Percentiles rank a stretch among this genome's conserved stretches.
Evolutionary conservation across 2,888 invertebrate species (phyloP).

Genomic region (Horisme vitalbata): DNA sequence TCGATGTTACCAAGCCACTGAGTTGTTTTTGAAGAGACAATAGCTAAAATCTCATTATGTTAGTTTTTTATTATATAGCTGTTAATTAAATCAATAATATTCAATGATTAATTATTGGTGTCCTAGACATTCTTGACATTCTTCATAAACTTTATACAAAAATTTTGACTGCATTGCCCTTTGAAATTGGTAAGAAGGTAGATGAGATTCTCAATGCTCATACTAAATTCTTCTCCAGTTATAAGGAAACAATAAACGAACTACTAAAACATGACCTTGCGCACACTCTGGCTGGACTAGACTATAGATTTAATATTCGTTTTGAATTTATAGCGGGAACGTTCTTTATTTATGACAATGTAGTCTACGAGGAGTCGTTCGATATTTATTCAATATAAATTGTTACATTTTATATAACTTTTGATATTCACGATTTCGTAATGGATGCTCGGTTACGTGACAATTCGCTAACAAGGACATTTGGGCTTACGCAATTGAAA

Average conservation of each 20-base stretch:
- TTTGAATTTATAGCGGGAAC: conserved; percentile 35
- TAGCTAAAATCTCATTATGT: too few relatives aligned
- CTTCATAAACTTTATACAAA: too few relatives aligned
- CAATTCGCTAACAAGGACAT: conserved; percentile 9
- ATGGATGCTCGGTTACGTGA: conserved; percentile 18
- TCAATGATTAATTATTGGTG: too few relatives aligned
- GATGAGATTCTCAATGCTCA: not conserved
- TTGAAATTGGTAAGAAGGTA: too few relatives aligned
- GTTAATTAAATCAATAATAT: too few relatives aligned
- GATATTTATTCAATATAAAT: not conserved
- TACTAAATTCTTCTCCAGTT: conserved; percentile 7
- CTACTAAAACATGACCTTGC: conserved; percentile 44
- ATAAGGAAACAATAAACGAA: conserved; percentile 48
- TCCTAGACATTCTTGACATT: too few relatives aligned
- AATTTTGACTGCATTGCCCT: too few relatives aligned
- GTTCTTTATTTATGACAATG: conserved; percentile 26
- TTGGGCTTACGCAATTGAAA: conserved; percentile 11
- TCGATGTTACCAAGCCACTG: too few relatives aligned
- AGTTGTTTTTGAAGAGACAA: too few relatives aligned
- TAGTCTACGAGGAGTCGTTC: not conserved
- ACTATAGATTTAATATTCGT: conserved; percentile 38
- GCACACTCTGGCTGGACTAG: conserved; percentile 2
- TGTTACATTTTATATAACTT: conserved; percentile 2
- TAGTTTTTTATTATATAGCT: too few relatives aligned
- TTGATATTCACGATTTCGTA: conserved; percentile 6